Base-by-base conservation (phyloP, 1,140 invertebrate genomes). In the Drosophila biarmipes region DNA sequence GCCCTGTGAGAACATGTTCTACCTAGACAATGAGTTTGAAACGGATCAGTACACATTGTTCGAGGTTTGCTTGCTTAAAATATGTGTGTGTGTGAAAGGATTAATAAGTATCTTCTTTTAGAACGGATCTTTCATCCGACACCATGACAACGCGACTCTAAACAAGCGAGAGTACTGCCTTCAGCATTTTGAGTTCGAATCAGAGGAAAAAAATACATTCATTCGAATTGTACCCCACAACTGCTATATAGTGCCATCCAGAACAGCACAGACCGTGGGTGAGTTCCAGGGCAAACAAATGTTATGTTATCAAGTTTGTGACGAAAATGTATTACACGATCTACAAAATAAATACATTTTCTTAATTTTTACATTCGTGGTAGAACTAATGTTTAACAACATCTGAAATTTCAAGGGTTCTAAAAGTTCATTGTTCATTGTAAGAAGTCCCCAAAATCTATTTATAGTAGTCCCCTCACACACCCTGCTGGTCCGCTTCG, bases 121-220 rank as follows among this genome's bases (percentile, higher is more conserved):
- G 78, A 76, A 89, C 61, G 90, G 86, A 17, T 55, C 53, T 0
- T 38, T 90, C 2, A 12, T 51, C 0, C 68, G 73, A 0, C 11
- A 46, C 8, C 42, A 7, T 0, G 73, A 85, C 17, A 24, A 34
- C 1, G 6, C 0, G 6, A 4, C 0, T 14, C 2, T 78, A 6
- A 37, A n/a, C 3, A 89, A 82, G 55, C 48, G 56, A n/a, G 63
- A 78, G 3, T 91, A 91, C 56, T 91, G 90, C 48, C 27, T 91
- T 1, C 79, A 89, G 17, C 78, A 76, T 1, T 12, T 24, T 29
- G 19, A 51, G 0, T 12, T 77, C 3, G 24, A 24, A 24, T 6
- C 15, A 6, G 11, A 10, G 0, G n/a, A 4, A 0, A 19, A 35
- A 2, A 19, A 4, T 0, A 2, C 11, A 4, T 29, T 10, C 31